Conservation (phyloP, 2,113 vertebrate species). For the Heterotilapia buettikoferi region DNA sequence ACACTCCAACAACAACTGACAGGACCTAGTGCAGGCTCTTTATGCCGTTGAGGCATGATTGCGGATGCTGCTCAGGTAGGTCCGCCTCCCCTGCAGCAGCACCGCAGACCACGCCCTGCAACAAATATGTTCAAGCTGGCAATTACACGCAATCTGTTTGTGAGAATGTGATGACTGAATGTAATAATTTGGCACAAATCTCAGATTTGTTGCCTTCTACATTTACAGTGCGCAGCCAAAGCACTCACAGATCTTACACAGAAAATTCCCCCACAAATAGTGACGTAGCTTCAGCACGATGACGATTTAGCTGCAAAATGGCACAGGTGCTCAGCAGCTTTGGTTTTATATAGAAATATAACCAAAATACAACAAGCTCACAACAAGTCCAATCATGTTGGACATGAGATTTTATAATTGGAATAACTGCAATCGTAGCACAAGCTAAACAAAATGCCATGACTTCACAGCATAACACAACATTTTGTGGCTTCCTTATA, state of each 20-base stretch:
- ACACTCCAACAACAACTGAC: neutral
- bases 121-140: neutral
- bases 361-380: neutral
- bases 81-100: neutral
- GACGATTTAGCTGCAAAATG: neutral
- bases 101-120: neutral
- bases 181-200: neutral
- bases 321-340: neutral
- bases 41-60: accelerated
- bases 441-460: neutral
- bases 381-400: neutral
- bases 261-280: neutral
- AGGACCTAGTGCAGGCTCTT: accelerated
- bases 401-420: neutral
- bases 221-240: accelerated
- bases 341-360: neutral
- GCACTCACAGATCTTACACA: accelerated
- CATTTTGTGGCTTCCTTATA: neutral
- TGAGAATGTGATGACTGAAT: accelerated
- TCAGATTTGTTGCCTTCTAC: neutral
- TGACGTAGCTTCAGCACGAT: neutral
- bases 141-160: neutral
- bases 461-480: neutral
- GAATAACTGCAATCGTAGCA: neutral
- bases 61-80: accelerated